A percentile compares a stretch with the other conserved stretches of the same genome.
Evolutionary conservation across 2,888 invertebrate genomes (phyloP).

Genomic region (Tortrix viridana): DNA sequence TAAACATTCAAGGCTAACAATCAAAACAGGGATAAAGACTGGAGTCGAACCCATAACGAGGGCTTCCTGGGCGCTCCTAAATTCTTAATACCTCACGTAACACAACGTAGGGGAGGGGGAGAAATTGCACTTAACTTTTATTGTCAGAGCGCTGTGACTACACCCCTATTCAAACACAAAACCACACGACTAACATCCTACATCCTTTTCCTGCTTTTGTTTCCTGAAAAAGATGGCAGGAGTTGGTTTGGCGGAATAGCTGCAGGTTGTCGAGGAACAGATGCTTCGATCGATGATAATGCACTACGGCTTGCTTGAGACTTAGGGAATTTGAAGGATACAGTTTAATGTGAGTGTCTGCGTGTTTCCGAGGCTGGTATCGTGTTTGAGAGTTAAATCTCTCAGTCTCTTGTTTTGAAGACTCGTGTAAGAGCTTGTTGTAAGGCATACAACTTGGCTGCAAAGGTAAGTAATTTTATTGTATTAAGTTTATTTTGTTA

Average conservation of each 20-base stretch:
- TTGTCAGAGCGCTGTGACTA: constrained; percentile 60
- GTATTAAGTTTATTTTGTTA: too few species aligned
- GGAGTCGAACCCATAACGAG: constrained; percentile 56
- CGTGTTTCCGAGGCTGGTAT: constrained; percentile 24
- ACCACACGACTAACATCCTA: background rate
- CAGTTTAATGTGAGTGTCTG: constrained; percentile 34
- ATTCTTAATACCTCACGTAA: constrained; percentile 84
- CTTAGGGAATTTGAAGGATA: constrained; percentile 37
- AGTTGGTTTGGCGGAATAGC: constrained; percentile 13
- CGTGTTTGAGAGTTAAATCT: constrained; percentile 5
- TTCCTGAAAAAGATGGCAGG: background rate
- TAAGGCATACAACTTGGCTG: too few species aligned
- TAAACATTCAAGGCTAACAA: constrained; percentile 40
- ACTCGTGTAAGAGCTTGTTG: too few species aligned
- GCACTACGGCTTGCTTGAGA: constrained; percentile 45
- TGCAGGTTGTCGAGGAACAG: constrained; percentile 21
- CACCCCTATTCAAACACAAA: constrained; percentile 35
- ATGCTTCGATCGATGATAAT: constrained; percentile 70
- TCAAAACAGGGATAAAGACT: constrained; percentile 44
- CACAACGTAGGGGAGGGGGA: constrained; percentile 71
- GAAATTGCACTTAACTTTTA: constrained; percentile 76
- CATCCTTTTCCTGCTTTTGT: constrained; percentile 4
- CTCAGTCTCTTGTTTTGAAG: background rate
- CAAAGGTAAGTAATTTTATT: too few species aligned
- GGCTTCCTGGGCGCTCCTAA: constrained; percentile 65